These are phyloP conservation scores for Bombycilla garrulus DNA, from an alignment of 2,113 vertebrate genomes.

Conservation along the genomic window DNA sequence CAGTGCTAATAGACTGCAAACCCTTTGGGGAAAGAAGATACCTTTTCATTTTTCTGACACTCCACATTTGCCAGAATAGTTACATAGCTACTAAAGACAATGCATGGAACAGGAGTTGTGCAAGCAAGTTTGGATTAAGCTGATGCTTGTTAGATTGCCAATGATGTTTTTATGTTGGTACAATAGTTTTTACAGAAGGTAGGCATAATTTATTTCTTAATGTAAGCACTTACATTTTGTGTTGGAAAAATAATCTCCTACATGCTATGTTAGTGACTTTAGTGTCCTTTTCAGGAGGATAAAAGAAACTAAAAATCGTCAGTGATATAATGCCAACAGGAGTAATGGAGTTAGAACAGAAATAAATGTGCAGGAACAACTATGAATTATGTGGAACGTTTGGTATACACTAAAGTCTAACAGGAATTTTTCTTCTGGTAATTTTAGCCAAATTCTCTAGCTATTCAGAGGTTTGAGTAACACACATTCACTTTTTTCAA, in stretches of 20 bases:
- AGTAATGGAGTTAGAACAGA: background rate
- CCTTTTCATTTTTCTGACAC: background rate
- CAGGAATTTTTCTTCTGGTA: background rate
- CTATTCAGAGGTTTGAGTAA: background rate
- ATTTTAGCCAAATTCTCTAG: background rate
- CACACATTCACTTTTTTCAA: background rate
- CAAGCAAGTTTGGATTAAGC: background rate
- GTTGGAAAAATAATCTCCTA: background rate
- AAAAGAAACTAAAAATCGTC: background rate
- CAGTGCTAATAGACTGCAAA: background rate
- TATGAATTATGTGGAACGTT: background rate
- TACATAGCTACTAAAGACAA: background rate
- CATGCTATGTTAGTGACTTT: background rate
- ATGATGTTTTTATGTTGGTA: background rate
- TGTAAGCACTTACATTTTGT: background rate
- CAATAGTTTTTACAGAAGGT: background rate
- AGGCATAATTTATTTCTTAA: background rate
- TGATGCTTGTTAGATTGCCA: background rate
- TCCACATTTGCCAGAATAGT: background rate
- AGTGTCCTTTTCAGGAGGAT: background rate
- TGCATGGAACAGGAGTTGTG: background rate
- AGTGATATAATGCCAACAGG: background rate
- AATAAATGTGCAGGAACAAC: background rate
- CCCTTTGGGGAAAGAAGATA: background rate
- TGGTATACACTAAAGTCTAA: background rate